Evolutionary conservation across 2,797 vertebrate genomes (phyloP).

Genomic region (Agapornis canus): DNA sequence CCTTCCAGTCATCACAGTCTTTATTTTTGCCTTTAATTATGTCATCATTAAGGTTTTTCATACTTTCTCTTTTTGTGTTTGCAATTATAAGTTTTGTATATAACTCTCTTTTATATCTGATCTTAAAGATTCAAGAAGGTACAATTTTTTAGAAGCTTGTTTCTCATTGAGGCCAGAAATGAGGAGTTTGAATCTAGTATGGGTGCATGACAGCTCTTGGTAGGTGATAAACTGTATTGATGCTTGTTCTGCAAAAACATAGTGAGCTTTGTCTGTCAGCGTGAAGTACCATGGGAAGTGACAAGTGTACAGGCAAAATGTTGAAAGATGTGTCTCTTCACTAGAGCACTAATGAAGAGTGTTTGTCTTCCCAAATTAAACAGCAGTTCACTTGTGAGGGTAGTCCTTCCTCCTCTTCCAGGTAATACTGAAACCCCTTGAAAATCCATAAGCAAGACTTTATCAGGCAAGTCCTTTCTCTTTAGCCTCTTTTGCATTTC

Average conservation of each 20-base stretch:
- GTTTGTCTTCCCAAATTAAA: neutral
- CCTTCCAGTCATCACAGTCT: neutral
- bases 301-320: neutral
- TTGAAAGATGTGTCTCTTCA: neutral
- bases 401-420: neutral
- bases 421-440: neutral
- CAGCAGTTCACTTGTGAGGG: neutral
- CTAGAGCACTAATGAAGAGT: neutral
- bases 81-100: neutral
- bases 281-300: neutral
- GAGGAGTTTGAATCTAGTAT: fast-evolving
- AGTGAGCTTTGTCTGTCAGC: neutral
- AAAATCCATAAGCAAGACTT: neutral
- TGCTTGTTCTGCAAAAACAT: neutral
- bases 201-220: neutral
- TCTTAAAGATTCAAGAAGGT: neutral
- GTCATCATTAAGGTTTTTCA: neutral
- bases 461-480: neutral
- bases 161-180: neutral
- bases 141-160: neutral
- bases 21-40: neutral
- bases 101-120: neutral
- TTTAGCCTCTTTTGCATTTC: neutral
- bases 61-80: neutral
- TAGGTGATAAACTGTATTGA: neutral